Base-by-base conservation (phyloP, 2,888 invertebrate genomes). In the Colostygia pectinataria region DNA sequence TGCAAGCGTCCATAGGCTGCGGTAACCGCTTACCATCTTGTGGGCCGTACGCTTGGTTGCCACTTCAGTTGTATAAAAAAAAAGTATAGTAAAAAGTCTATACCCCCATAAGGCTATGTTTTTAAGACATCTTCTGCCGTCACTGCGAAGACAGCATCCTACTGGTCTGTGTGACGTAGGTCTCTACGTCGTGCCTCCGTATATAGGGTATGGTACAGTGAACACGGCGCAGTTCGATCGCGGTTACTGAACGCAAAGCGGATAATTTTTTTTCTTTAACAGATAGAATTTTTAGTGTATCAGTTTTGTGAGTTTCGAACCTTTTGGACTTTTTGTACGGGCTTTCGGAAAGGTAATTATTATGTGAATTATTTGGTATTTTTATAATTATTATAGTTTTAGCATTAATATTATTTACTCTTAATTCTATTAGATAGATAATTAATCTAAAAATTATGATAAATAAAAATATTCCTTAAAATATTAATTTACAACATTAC, bases 291-390 rank as follows among this genome's bases (percentile, higher is more conserved):
- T 40, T 9, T 12, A 10, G 6, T 37, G 46, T 46, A 37, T 38
- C 40, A n/a, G 44, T 52, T 52, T 41, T 42, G 51, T 52, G 51
- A 38, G n/a, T 38, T 43, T 27, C 25, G 41, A 18, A 13, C n/a
- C 9, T 27, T 29, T 45, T 52, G 51, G 51, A 52, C 37, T 37
- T 38, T 24, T 14, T 13, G 9, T 25, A 31, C n/a, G 33, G 37
- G 38, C 20, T 38, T 41, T 38, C 18, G 7, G 10, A 27, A 37
- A 41, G 44, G 50, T 51, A 44, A 20, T 8, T 28, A 12, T 29
- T 15, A 24, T 18, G 2, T 10, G 27, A 18, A 38, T 13, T 15
- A 13, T 18, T 33, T 18, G 5, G 3, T 18, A 14, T 9, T 9
- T 31, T 9, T 5, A 15, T n/a, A 18, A 32, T n/a, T 18, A 32